phyloP scores from a whole-genome alignment of 2,797 vertebrate species.

The Enteromius trimaculatus region DNA sequence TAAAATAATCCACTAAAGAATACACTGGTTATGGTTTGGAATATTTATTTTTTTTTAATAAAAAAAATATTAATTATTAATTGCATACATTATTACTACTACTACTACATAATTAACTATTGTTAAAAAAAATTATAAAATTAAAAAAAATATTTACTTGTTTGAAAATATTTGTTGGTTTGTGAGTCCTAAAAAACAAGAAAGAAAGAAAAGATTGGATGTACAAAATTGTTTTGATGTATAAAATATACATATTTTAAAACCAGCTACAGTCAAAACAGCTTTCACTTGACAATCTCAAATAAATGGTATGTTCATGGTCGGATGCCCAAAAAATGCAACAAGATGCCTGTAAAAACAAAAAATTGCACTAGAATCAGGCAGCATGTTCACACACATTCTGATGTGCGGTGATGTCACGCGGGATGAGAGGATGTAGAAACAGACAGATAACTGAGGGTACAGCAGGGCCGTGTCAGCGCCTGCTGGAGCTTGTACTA shows the following conservation, averaged over 20 bases:
- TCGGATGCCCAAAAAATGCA: not conserved
- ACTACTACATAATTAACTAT: not conserved
- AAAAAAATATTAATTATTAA: not conserved
- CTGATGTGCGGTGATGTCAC: constrained; percentile 7
- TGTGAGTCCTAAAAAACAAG: not conserved
- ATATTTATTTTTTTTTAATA: too few species aligned
- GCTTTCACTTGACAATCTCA: not conserved
- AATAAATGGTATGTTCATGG: not conserved
- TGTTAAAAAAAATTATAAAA: not conserved
- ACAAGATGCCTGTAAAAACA: not conserved
- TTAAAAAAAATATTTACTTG: not conserved
- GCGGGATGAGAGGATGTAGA: constrained; percentile 10
- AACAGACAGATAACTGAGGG: constrained; percentile 29
- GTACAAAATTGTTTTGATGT: not conserved
- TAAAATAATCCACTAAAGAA: not conserved
- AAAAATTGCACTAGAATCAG: not conserved
- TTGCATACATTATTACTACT: too few species aligned
- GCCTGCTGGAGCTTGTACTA: constrained; percentile 29
- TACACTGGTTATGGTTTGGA: not conserved
- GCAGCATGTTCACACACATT: constrained; percentile 9
- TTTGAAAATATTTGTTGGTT: not conserved
- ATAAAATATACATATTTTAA: not conserved
- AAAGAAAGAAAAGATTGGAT: not conserved
- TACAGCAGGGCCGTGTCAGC: constrained; percentile 25
- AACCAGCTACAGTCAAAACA: not conserved